Evolutionary conservation across 2,797 vertebrate species (phyloP).

Genomic region (Trematomus bernacchii): DNA sequence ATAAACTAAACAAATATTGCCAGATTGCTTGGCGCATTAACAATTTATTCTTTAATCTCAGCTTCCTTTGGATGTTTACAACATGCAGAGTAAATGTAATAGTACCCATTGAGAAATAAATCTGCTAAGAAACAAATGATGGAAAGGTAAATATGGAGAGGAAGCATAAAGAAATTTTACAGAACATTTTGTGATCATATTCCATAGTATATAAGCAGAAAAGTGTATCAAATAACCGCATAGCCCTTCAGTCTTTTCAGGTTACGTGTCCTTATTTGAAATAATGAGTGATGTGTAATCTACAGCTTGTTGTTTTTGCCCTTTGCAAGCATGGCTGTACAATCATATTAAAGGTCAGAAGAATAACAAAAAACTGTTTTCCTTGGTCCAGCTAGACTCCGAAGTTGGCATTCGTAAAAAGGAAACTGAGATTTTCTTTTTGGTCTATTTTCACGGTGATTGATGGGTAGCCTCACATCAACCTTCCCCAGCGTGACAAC

Average conservation of each 20-base stretch:
- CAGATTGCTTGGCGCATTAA: constrained; percentile 5
- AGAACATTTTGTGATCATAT: constrained; percentile 17
- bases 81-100: constrained; percentile 17
- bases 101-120: neutral
- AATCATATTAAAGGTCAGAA: constrained; percentile 83
- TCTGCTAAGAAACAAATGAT: constrained; percentile 17
- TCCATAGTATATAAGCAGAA: constrained; percentile 6
- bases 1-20: constrained; percentile 25
- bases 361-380: constrained; percentile 71
- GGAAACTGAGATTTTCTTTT: constrained; percentile 30
- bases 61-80: constrained; percentile 19
- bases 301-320: constrained; percentile 76
- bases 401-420: constrained; percentile 52
- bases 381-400: constrained; percentile 43
- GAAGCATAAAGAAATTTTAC: neutral
- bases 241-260: constrained; percentile 36
- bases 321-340: constrained; percentile 73
- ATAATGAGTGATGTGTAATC: constrained; percentile 76
- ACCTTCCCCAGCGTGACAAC: constrained; percentile 50
- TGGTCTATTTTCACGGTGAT: constrained; percentile 55
- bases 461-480: constrained; percentile 65
- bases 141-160: neutral
- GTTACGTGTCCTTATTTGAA: constrained; percentile 54
- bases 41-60: constrained; percentile 16
- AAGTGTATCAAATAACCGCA: constrained; percentile 23